Percentiles rank a stretch among this genome's conserved stretches.
These are phyloP conservation scores for Halictus rubicundus DNA, from an alignment of 1,140 invertebrate genomes.

Conservation along the genomic window DNA sequence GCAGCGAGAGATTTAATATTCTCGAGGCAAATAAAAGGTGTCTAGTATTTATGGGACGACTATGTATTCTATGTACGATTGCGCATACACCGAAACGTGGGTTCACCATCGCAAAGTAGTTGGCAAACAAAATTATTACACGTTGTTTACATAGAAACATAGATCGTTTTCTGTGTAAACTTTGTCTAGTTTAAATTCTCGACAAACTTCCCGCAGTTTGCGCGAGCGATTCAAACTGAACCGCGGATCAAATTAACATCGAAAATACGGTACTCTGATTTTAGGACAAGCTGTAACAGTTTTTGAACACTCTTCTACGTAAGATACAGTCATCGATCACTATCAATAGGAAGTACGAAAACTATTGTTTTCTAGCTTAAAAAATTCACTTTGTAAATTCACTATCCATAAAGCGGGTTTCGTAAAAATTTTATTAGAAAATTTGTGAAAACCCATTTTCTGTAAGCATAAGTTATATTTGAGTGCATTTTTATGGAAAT, in stretches of 20 bases:
- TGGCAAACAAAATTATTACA: slow-evolving; percentile 31
- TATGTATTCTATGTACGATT: slow-evolving; percentile 4
- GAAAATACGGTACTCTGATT: neutral
- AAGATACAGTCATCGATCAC: too few species aligned
- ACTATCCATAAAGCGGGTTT: too few species aligned
- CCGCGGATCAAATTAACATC: neutral
- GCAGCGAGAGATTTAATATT: slow-evolving; percentile 1
- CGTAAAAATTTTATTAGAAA: too few species aligned
- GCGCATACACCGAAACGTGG: neutral
- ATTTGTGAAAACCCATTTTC: too few species aligned
- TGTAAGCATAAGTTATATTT: too few species aligned
- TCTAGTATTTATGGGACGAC: slow-evolving; percentile 10
- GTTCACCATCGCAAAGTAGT: neutral
- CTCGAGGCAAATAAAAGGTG: neutral
- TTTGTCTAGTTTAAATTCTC: slow-evolving; percentile 26
- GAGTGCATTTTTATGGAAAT: too few species aligned
- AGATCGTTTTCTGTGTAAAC: slow-evolving; percentile 9
- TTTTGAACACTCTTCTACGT: too few species aligned
- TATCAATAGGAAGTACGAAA: too few species aligned
- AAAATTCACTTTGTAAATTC: too few species aligned
- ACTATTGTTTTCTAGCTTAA: too few species aligned
- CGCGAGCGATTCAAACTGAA: neutral
- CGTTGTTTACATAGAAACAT: slow-evolving; percentile 25
- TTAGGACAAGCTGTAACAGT: neutral
- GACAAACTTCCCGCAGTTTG: slow-evolving; percentile 20